Evolutionary conservation across 2,797 vertebrate genomes (phyloP).

Genomic region (Dallia pectoralis): DNA sequence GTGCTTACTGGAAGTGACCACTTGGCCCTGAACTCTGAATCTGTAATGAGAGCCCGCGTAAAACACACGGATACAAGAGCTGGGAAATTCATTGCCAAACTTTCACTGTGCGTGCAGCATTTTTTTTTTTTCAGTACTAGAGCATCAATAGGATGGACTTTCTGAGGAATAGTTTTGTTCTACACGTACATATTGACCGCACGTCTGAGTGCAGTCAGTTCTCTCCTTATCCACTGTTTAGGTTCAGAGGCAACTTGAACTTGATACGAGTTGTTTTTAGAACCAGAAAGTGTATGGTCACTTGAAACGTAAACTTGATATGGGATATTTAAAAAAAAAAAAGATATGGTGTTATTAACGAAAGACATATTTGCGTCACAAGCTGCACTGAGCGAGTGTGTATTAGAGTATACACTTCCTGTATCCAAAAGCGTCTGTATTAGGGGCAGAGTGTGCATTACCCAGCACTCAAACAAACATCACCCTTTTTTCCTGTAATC

Average conservation of each 20-base stretch:
- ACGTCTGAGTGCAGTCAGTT: neutral
- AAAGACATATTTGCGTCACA: neutral
- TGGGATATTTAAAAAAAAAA: neutral
- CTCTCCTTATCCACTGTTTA: neutral
- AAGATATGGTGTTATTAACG: neutral
- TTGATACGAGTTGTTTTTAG: neutral
- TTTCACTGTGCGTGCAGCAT: neutral
- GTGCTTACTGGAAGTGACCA: neutral
- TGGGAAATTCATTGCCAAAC: neutral
- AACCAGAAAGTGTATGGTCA: neutral
- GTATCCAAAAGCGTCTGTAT: neutral
- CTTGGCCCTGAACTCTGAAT: neutral
- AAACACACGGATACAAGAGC: too few relatives aligned
- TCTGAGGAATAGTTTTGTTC: too few relatives aligned
- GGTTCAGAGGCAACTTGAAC: constrained; percentile 4
- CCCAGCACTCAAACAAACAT: neutral
- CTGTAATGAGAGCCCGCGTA: neutral
- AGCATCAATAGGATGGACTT: neutral
- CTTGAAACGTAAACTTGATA: neutral
- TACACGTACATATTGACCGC: neutral
- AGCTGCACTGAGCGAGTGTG: neutral
- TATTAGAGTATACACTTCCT: neutral
- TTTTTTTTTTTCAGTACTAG: neutral
- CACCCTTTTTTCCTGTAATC: neutral
- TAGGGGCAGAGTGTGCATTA: neutral